Conservation (phyloP, 64 coral and sea anemone species). For the Cladopsammia gracilis region DNA sequence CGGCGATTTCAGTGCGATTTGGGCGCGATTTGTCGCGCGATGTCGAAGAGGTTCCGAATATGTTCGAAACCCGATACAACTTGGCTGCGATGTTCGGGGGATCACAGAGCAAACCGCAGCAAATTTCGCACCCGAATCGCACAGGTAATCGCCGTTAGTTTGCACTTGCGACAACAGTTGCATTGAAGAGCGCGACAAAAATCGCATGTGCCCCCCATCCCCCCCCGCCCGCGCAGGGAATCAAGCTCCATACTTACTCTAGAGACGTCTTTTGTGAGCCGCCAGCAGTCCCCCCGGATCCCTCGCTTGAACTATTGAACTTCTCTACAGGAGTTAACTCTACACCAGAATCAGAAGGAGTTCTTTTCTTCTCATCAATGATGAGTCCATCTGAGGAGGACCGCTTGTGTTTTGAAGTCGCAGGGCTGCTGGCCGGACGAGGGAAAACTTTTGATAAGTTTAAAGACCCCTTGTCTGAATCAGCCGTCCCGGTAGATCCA, state of each 20-base stretch:
- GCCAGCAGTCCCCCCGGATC: conserved; percentile 10
- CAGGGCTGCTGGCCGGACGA: conserved; percentile 82
- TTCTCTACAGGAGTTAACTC: conserved; percentile 62
- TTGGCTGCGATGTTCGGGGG: too few relatives aligned
- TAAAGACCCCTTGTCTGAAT: conserved; percentile 5
- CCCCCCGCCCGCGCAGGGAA: too few relatives aligned
- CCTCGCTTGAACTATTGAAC: conserved; percentile 76
- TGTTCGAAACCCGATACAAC: too few relatives aligned
- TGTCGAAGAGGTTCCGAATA: too few relatives aligned
- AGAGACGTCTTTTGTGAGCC: conserved; percentile 7
- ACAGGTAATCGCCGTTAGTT: too few relatives aligned
- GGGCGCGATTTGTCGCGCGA: too few relatives aligned
- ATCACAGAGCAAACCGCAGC: too few relatives aligned
- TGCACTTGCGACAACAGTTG: too few relatives aligned
- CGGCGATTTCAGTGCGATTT: too few relatives aligned
- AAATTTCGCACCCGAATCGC: too few relatives aligned
- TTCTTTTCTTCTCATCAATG: conserved; percentile 21
- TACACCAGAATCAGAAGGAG: conserved; percentile 44
- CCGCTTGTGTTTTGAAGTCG: conserved; percentile 70
- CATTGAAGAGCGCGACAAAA: too few relatives aligned
- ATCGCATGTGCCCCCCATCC: too few relatives aligned
- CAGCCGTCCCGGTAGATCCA: not conserved
- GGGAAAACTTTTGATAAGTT: conserved; percentile 87
- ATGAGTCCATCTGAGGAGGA: conserved; percentile 82
- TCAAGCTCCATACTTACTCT: conserved; percentile 42